These are phyloP conservation scores for Hylaeus anthracinus DNA, from an alignment of 1,140 invertebrate species.

Conservation along the genomic window DNA sequence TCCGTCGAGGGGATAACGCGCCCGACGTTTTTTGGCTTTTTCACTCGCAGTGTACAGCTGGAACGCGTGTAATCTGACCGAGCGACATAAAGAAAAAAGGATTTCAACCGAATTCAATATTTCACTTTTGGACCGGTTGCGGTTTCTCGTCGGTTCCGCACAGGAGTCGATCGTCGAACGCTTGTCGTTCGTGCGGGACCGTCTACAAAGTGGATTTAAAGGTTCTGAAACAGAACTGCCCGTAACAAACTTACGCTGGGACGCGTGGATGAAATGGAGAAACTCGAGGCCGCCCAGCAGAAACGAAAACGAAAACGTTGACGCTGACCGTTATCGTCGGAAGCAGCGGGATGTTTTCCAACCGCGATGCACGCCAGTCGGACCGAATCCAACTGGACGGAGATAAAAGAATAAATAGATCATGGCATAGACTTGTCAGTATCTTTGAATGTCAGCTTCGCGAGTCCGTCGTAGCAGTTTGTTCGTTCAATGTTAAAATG, in stretches of 20 bases:
- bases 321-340: conserved; percentile 7
- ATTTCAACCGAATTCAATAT: conserved; percentile 5
- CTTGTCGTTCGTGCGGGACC: conserved; percentile 1
- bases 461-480: too few species aligned
- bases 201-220: conserved; percentile 13
- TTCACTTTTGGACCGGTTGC: background rate
- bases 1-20: too few species aligned
- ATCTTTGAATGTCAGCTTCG: too few species aligned
- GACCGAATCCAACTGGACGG: too few species aligned
- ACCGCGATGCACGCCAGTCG: too few species aligned
- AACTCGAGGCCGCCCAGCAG: background rate
- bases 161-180: background rate
- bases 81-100: background rate
- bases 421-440: too few species aligned
- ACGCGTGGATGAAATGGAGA: conserved; percentile 4
- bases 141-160: background rate
- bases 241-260: background rate
- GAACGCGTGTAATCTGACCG: conserved; percentile 4
- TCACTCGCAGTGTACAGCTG: background rate
- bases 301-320: background rate
- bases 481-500: too few species aligned
- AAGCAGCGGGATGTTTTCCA: background rate
- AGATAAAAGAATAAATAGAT: too few species aligned
- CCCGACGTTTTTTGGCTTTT: too few species aligned
- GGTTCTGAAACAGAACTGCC: background rate